Base-by-base conservation (phyloP, 2,797 vertebrate species). In the Myotis pilosus region DNA sequence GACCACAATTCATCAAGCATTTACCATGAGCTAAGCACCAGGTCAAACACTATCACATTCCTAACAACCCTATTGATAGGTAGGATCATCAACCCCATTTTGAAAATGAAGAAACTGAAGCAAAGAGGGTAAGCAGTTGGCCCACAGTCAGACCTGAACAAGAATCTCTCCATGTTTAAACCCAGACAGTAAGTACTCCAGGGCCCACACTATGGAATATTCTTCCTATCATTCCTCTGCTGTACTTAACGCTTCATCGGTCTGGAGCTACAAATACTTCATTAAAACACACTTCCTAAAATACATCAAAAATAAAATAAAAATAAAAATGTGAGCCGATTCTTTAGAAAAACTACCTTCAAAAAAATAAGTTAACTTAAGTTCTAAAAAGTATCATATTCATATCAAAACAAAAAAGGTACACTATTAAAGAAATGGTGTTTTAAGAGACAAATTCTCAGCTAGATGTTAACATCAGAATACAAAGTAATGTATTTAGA, bases 401-500 rank as follows among this genome's bases (percentile, higher is more conserved):
- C 94, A 95, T 94, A 96, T 97, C 94, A 97, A 91, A 97, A 98
- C 17, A 93, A 97, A 96, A 97, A 97, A 98, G 94, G 96, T 96
- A 96, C 7, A 84, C 57, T 94, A 96, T 93, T 92, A 91, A 79
- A 74, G 93, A 87, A 97, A 89, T 93, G 95, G 71, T 1, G 47
- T 71, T 98, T 98, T 98, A 98, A 98, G 97, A 97, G 97, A 97
- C 95, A 95, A 97, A 97, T 97, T 97, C 96, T 97, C 94, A 94
- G 97, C 97, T 97, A 97, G 97, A 98, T 97, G 78, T 97, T 97
- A 97, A 97, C 92, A 97, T 97, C 95, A 96, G 97, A 98, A 97
- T 97, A 97, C 83, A 97, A 97, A 97, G 91, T 95, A 95, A 97
- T 98, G 97, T 98, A 98, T 98, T 98, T 98, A 97, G 98, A 98